Base-by-base conservation (phyloP, 2,888 invertebrate genomes). In the Drosophila borealis region DNA sequence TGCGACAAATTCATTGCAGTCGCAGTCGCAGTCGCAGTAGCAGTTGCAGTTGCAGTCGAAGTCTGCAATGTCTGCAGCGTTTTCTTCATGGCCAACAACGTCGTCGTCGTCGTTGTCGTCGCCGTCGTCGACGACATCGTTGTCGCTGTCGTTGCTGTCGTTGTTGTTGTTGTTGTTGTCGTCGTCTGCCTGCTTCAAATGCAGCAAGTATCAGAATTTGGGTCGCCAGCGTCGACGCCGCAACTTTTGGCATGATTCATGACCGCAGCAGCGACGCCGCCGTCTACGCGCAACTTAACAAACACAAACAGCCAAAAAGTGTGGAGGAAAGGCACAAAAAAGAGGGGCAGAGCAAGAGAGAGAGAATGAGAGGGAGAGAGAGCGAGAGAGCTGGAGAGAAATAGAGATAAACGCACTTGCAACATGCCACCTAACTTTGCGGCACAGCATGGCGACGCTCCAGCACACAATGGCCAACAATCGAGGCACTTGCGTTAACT, bases 171-270 rank as follows among this genome's bases (percentile, higher is more conserved):
- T 61, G 62, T 63, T 46, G 59, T 41, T 19, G 51, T 55, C 46
- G 70, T 49, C 48, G 66, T 73, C 77, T 77, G 65, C 50, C 42
- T 17, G 66, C 75, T 71, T 80, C 80, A 80, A 78, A 75, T 78
- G 73, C 74, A 55, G 64, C 72, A 50, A 59, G 57, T 63, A 67
- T 53, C 45, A 61, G 67, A 67, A 86, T 82, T 87, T 86, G 75
- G 85, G 87, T 85, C 85, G 81, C 73, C 74, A 66, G 56, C 74
- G 68, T 68, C 67, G 72, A 70, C 82, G 77, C 42, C 67, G 78
- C 81, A 86, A 74, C 81, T 83, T 86, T 86, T 82, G 77, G 81
- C 79, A 80, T 86, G 81, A 86, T 87, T 84, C 85, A 86, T 86
- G 82, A 79, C 74, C 69, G 70, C 82, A 81, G 69, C 79, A 70